Evolutionary conservation across 2,113 vertebrate genomes (phyloP), one percentile per base, ranked within the genome.

Genomic region (Hypocryptadius cinnamomeus): DNA sequence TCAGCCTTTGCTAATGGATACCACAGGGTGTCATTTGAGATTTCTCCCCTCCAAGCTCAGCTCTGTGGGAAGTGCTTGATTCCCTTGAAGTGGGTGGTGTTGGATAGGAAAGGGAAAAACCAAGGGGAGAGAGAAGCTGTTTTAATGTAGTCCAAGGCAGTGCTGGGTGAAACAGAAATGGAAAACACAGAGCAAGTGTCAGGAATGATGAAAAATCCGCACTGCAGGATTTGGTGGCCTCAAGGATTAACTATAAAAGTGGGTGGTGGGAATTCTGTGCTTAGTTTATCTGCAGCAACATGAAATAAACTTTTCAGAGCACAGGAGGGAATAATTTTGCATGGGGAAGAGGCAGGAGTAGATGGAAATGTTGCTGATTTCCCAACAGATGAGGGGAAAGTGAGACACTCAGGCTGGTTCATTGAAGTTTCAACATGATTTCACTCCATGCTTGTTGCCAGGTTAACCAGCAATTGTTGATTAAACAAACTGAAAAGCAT

Each of bases 401-500:
- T 82, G 47, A 79, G 76, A 92, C 25, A 13, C 76, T 90, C 69
- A 45, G 69, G 42, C 14, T 9, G 54, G 18, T 90, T 89, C 89
- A 13, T 3, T 22, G 68, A 65, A 93, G 56, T 63, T 88, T 93
- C 88, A 76, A 1, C 8, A 4, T 79, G 35, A 79, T 89, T 93
- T 94, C 85, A 88, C 77, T 83, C 65, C 18, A 2, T 31, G 53
- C 42, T 1, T 50, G 85, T 74, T 91, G 56, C 89, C 94, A 79
- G 90, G 86, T 88, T 93, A 89, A 92, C 83, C 78, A 82, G 82
- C 85, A 45, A 78, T 85, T 81, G 86, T 79, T 93, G 94, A 53
- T 96, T 79, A 95, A 95, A 95, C 91, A 90, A 88, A 73, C 69
- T 13, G 60, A 66, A 94, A 84, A 82, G 44, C 53, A 45, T 79